phyloP scores from a whole-genome alignment of 2,888 invertebrate species.

The Hydriomena furcata region DNA sequence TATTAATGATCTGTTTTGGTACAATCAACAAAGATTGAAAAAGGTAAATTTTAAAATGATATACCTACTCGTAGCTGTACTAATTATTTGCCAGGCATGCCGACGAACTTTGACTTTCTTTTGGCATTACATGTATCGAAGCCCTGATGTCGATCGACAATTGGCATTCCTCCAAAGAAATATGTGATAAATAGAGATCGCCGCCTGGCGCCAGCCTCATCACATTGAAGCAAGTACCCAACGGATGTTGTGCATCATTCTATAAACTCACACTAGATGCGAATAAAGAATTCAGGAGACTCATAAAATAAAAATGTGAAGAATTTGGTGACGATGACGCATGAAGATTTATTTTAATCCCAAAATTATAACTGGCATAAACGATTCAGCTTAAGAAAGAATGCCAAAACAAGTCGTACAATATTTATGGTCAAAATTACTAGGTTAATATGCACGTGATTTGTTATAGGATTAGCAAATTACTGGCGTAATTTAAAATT shows the following conservation, averaged over 20 bases:
- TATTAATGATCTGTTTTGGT: background rate
- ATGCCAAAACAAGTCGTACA: no score
- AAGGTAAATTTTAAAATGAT: background rate
- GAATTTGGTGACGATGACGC: conserved; percentile 14
- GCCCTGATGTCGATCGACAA: conserved; percentile 55
- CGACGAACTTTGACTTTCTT: conserved; percentile 79
- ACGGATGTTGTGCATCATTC: conserved; percentile 56
- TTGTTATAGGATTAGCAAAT: no score
- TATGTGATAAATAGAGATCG: conserved; percentile 70
- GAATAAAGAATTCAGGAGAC: conserved; percentile 18
- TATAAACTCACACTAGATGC: conserved; percentile 17
- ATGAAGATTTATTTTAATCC: conserved; percentile 5
- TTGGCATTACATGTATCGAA: conserved; percentile 66
- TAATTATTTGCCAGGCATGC: conserved; percentile 44
- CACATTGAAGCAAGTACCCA: conserved; percentile 52
- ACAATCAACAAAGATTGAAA: background rate
- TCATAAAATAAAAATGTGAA: background rate
- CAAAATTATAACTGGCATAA: background rate
- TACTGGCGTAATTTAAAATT: no score
- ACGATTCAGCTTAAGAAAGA: no score
- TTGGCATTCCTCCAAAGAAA: conserved; percentile 71
- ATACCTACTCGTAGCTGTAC: conserved; percentile 1
- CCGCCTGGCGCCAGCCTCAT: conserved; percentile 69
- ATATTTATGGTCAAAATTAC: no score
- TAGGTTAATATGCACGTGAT: no score